Percentiles rank a stretch among this genome's conserved stretches.
These are phyloP conservation scores for Yponomeuta sedellus DNA, from an alignment of 2,888 invertebrate species.

Conservation along the genomic window DNA sequence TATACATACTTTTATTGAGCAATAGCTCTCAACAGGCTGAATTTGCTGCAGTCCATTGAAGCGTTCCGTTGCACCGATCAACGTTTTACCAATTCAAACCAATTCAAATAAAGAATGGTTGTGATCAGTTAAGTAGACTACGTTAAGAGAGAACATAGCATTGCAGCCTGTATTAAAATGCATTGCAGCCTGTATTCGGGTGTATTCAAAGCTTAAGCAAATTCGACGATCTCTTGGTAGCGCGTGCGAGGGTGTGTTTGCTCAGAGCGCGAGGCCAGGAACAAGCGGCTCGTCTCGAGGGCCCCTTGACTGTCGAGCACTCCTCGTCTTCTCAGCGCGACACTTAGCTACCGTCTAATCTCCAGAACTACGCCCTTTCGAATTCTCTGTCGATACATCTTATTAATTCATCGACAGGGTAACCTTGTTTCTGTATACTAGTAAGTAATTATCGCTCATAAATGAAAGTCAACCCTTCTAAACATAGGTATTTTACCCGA, in stretches of 20 bases:
- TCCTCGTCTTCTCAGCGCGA: slow-evolving; percentile 33
- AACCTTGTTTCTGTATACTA: not conserved
- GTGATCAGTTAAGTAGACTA: no score
- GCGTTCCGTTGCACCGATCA: no score
- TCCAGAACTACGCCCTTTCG: slow-evolving; percentile 29
- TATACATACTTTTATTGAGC: no score
- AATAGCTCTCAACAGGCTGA: no score
- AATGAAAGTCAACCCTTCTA: no score
- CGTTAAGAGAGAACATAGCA: no score
- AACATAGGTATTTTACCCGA: no score
- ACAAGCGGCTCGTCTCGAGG: slow-evolving; percentile 59
- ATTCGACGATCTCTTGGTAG: slow-evolving; percentile 22
- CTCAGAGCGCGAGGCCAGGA: slow-evolving; percentile 46
- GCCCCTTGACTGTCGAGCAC: slow-evolving; percentile 53
- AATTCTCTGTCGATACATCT: not conserved
- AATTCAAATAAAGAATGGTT: no score
- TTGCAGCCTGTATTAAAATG: no score
- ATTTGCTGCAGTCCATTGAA: no score
- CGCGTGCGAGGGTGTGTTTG: slow-evolving; percentile 54
- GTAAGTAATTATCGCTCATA: no score
- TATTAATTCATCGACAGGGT: not conserved
- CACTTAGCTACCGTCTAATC: slow-evolving; percentile 50
- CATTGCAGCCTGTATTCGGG: not conserved
- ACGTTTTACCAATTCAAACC: no score
- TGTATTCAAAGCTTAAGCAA: slow-evolving; percentile 17